These are phyloP conservation scores for Bembecia ichneumoniformis DNA, from an alignment of 2,888 invertebrate species.

Conservation along the genomic window DNA sequence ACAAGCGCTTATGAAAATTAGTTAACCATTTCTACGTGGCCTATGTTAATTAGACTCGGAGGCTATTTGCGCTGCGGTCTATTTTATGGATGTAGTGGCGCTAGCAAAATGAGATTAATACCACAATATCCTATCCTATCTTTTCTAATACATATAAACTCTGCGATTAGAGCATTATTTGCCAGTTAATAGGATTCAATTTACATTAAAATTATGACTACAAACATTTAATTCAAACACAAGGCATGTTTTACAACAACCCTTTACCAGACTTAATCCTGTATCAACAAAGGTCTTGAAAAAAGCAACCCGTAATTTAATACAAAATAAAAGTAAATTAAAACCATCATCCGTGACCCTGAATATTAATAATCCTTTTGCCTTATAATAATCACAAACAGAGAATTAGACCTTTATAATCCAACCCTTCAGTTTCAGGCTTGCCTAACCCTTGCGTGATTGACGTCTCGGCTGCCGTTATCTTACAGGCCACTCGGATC, in stretches of 20 bases:
- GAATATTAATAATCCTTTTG: constrained; percentile 59
- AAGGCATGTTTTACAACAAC: neutral
- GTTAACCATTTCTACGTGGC: constrained; percentile 17
- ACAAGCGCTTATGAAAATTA: constrained; percentile 11
- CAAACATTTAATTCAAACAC: neutral
- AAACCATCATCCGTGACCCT: constrained; percentile 41
- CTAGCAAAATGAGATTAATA: constrained; percentile 23
- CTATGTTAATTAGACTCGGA: constrained; percentile 24
- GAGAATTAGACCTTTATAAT: constrained; percentile 65
- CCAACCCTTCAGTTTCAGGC: constrained; percentile 61
- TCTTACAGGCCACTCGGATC: constrained; percentile 33
- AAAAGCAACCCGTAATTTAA: constrained; percentile 38
- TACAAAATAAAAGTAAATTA: constrained; percentile 53
- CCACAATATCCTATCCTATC: constrained; percentile 20
- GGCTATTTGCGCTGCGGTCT: constrained; percentile 18
- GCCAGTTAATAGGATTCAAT: no score
- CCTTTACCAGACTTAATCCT: neutral
- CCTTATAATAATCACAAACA: constrained; percentile 21
- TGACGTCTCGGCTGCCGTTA: constrained; percentile 54
- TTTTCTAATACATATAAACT: constrained; percentile 17
- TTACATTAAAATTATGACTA: no score
- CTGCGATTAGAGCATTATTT: neutral
- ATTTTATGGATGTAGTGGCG: constrained; percentile 16
- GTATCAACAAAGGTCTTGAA: constrained; percentile 13
- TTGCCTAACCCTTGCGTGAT: constrained; percentile 51